Percentiles rank a stretch among this genome's conserved stretches.
phyloP scores from a whole-genome alignment of 1,140 invertebrate species.

The Mesaphorura yosii region DNA sequence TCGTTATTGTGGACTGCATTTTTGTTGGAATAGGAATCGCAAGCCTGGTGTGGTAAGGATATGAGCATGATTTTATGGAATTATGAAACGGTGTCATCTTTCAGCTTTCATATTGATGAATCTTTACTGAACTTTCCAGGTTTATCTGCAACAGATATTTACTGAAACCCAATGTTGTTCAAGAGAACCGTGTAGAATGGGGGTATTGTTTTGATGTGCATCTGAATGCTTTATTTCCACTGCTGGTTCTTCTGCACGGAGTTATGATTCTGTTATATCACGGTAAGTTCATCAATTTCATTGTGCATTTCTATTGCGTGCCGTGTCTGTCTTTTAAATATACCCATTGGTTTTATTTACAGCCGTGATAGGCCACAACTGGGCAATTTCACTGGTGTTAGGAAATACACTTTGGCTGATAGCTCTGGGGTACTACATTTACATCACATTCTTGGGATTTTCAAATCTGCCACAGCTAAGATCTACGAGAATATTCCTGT shows the following conservation, averaged over 20 bases:
- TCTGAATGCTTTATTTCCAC: conserved; percentile 94
- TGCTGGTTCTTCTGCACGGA: conserved; percentile 84
- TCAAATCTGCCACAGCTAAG: conserved; percentile 80
- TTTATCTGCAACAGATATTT: conserved; percentile 79
- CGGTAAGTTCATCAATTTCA: conserved; percentile 50
- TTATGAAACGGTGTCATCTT: not conserved
- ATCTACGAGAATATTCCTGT: conserved; percentile 75
- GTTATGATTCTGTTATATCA: conserved; percentile 82
- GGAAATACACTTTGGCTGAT: conserved; percentile 92
- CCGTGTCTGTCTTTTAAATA: too few species aligned
- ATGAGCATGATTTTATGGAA: not conserved
- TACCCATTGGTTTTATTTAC: too few species aligned
- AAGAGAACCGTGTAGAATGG: conserved; percentile 85
- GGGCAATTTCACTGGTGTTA: conserved; percentile 65
- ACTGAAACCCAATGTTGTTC: conserved; percentile 47
- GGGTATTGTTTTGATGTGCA: conserved; percentile 98
- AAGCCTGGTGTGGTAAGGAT: conserved; percentile 70
- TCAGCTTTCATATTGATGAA: conserved; percentile 2
- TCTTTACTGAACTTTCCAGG: conserved; percentile 44
- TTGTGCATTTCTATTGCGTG: not conserved
- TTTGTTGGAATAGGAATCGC: conserved; percentile 74
- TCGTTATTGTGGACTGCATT: conserved; percentile 90
- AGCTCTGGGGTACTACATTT: conserved; percentile 83
- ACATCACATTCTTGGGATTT: conserved; percentile 96
- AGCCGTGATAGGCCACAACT: conserved; percentile 63